Conservation (phyloP, 2,113 vertebrate genomes). For the Chrysemys picta region DNA sequence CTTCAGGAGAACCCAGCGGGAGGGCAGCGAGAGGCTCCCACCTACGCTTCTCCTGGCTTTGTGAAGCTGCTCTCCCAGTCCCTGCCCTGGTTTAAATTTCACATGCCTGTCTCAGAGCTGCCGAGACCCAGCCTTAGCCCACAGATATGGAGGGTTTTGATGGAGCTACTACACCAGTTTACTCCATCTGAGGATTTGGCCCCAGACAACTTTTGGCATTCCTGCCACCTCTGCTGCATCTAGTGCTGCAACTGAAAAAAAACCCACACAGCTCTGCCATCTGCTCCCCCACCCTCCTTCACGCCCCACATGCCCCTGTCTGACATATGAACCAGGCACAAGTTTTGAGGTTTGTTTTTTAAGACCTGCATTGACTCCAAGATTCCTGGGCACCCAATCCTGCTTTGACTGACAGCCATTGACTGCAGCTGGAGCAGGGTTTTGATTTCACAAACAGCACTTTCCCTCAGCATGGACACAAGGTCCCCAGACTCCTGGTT, state of each 20-base stretch:
- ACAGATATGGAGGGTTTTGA: neutral
- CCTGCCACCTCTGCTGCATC: neutral
- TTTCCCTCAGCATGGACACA: neutral
- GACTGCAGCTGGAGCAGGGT: neutral
- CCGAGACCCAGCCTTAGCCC: neutral
- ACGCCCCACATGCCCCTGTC: neutral
- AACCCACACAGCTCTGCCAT: neutral
- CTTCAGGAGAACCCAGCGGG: neutral
- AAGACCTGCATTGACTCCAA: neutral
- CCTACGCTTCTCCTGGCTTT: neutral
- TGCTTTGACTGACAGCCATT: neutral
- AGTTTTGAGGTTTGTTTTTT: neutral
- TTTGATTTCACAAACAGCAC: neutral
- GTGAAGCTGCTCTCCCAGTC: neutral
- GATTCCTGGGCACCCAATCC: too few relatives aligned
- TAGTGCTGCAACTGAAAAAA: neutral
- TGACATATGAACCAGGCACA: neutral
- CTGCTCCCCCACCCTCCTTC: neutral
- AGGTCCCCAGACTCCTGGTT: neutral
- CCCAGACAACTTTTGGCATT: neutral
- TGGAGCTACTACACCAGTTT: neutral
- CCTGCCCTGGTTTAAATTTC: neutral
- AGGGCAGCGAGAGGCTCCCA: neutral
- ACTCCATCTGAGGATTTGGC: neutral
- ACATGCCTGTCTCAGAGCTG: too few relatives aligned